Evolutionary conservation across 92 coral and sea anemone species (phyloP).

Genomic region (Pocillopora meandrina): DNA sequence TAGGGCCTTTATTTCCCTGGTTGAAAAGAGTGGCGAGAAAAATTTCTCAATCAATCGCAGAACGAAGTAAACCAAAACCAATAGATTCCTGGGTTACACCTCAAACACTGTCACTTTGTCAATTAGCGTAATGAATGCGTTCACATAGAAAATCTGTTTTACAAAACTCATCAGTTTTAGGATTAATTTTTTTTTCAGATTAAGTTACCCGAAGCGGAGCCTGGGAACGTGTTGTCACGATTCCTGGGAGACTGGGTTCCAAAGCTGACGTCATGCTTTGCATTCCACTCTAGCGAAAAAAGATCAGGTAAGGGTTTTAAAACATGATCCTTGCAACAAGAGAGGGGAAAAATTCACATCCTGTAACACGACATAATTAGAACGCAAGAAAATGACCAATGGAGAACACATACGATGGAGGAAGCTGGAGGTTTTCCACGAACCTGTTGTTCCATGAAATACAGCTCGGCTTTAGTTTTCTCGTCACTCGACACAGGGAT

Average conservation of each 20-base stretch:
- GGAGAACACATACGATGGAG: neutral
- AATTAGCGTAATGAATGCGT: too few species aligned
- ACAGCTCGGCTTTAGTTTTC: slow-evolving; percentile 90
- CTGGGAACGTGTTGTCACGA: slow-evolving; percentile 65
- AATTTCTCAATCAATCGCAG: too few species aligned
- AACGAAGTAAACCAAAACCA: too few species aligned
- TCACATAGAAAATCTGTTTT: too few species aligned
- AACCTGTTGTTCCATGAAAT: slow-evolving; percentile 93
- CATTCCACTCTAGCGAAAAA: slow-evolving; percentile 64
- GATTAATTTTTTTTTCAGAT: too few species aligned
- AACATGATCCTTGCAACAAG: neutral
- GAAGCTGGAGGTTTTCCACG: neutral
- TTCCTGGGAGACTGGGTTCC: slow-evolving; percentile 83
- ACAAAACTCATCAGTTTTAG: too few species aligned
- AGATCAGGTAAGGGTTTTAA: slow-evolving; percentile 7
- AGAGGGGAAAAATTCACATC: neutral
- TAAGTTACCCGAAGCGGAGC: slow-evolving; percentile 76
- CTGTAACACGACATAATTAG: neutral
- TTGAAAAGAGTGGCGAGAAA: too few species aligned
- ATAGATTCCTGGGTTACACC: too few species aligned
- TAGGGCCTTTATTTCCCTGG: too few species aligned
- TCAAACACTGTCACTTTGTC: too few species aligned
- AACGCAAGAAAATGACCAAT: neutral
- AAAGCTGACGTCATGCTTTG: slow-evolving; percentile 55
- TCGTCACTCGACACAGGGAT: slow-evolving; percentile 97